Evolutionary conservation across 2,113 vertebrate genomes (phyloP).

Genomic region (Nothoprocta pentlandii): DNA sequence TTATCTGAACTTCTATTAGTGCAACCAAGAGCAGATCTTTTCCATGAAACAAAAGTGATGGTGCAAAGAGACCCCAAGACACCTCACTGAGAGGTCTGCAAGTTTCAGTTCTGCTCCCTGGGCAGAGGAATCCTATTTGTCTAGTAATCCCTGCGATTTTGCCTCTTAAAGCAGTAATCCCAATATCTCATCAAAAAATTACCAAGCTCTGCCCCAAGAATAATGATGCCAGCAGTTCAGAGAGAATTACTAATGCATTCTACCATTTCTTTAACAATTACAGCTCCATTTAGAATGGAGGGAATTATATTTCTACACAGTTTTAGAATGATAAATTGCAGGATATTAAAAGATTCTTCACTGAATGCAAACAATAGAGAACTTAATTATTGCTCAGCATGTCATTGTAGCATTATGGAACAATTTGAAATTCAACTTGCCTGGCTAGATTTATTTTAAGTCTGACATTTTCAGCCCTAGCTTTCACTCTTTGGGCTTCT

Average conservation of each 20-base stretch:
- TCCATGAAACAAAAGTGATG: background rate
- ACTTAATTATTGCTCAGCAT: slow-evolving; percentile 54
- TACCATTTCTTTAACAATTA: slow-evolving; percentile 42
- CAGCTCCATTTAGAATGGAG: slow-evolving; percentile 23
- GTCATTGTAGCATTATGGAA: slow-evolving; percentile 53
- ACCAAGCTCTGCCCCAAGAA: background rate
- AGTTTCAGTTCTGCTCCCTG: background rate
- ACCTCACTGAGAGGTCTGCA: background rate
- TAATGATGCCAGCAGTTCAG: background rate
- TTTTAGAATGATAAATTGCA: slow-evolving; percentile 61
- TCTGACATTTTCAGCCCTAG: slow-evolving; percentile 64
- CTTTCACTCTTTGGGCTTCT: slow-evolving; percentile 41
- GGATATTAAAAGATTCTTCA: slow-evolving; percentile 64
- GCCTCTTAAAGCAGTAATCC: background rate
- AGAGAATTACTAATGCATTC: slow-evolving; percentile 38
- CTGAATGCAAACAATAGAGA: slow-evolving; percentile 64
- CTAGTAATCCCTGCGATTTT: slow-evolving; percentile 12
- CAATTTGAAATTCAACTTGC: slow-evolving; percentile 62
- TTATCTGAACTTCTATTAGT: background rate
- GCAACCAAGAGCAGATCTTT: background rate
- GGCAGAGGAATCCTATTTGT: background rate
- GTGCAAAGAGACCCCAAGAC: background rate
- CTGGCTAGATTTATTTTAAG: slow-evolving; percentile 69
- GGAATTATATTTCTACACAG: slow-evolving; percentile 13
- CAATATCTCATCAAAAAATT: background rate